Percentiles rank a stretch among this genome's conserved stretches.
phyloP scores from a whole-genome alignment of 2,888 invertebrate genomes.

The Aphelenchoides bicaudatus region DNA sequence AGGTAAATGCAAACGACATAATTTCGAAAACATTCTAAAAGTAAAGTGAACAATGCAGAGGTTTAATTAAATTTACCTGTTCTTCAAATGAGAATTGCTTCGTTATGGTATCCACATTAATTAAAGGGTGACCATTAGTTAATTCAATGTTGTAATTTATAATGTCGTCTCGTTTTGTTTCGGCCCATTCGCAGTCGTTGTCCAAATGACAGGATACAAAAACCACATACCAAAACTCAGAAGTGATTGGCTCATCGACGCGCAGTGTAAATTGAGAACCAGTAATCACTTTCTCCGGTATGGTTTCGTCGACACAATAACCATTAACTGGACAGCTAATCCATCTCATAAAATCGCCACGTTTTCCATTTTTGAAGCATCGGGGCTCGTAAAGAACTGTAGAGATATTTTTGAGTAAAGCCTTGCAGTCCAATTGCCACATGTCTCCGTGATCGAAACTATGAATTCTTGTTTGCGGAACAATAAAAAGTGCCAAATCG shows the following conservation, averaged over 20 bases:
- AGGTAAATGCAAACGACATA: constrained; percentile 68
- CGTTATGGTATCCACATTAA: constrained; percentile 71
- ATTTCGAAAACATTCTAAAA: constrained; percentile 75
- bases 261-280: constrained; percentile 89
- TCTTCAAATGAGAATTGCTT: constrained; percentile 95
- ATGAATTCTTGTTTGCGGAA: constrained; percentile 39
- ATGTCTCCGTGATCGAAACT: constrained; percentile 6
- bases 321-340: constrained; percentile 57
- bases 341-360: constrained; percentile 44
- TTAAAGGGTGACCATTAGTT: constrained; percentile 91
- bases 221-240: constrained; percentile 69
- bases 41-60: neutral
- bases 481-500: constrained; percentile 28
- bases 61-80: constrained; percentile 62
- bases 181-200: constrained; percentile 77
- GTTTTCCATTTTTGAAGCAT: constrained; percentile 43
- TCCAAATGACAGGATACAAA: constrained; percentile 81
- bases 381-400: constrained; percentile 74
- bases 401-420: constrained; percentile 70
- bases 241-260: constrained; percentile 81
- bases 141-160: constrained; percentile 87
- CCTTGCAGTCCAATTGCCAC: constrained; percentile 1
- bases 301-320: constrained; percentile 82
- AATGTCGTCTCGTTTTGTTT: constrained; percentile 41
- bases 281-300: constrained; percentile 77